Base-by-base conservation (phyloP, 2,888 invertebrate genomes). In the Ceramica pisi region DNA sequence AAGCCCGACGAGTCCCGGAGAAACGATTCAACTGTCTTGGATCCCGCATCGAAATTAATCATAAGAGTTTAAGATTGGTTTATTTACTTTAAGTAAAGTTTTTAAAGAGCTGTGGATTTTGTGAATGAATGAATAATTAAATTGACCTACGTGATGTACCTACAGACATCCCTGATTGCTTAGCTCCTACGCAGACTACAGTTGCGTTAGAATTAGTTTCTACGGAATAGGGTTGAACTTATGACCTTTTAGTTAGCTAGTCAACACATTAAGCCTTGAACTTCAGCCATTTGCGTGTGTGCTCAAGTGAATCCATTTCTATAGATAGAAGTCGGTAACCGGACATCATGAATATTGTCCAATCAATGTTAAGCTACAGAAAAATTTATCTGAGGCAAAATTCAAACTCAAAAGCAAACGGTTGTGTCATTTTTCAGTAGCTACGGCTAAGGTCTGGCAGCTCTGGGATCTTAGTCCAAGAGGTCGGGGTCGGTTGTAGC, bases 181-280 rank as follows among this genome's bases (percentile, higher is more conserved):
- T 35, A 9, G 66, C 57, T 46, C 57, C 75, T 73, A 59, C 67
- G 51, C 16, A 57, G 38, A 51, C 21, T 19, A 46, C 23, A 4
- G 38, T 51, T 19, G 14, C 1, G 23, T 31, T 59, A 48, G 50
- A 73, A 74, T 59, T 57, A 26, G 26, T 35, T 66, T 46, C 50
- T 44, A 74, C 26, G 44, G 12, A 57, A 50, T 19, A 57, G 44
- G 23, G 41, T 38, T 72, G 50, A 72, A 65, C 65, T 73, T 73
- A 12, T 73, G 48, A 73, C 74, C 73, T 71, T 73, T 71, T 31
- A 46, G 31, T 31, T 64, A 55, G 21, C 21, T 12, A 31, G 38
- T 16, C 46, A 38, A 71, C 14, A 19, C 9, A 35, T 48, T 35
- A 16, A n/a, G 23, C 31, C 71, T 74, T 74, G 74, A 74, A 56